phyloP scores from a whole-genome alignment of 2,888 invertebrate species.

The Amiota mariae region DNA sequence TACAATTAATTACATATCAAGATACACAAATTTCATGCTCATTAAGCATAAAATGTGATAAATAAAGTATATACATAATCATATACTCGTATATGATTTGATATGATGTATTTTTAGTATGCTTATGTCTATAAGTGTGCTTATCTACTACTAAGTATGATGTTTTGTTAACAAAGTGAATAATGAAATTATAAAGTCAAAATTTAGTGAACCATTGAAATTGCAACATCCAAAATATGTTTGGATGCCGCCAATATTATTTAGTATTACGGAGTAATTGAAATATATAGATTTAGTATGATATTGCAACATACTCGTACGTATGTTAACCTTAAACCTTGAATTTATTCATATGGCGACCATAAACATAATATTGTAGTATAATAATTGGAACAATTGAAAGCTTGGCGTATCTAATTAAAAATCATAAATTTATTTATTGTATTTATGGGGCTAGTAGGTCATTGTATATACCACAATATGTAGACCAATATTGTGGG shows the following conservation, averaged over 20 bases:
- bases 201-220: too few species aligned
- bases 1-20: constrained; percentile 13
- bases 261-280: background rate
- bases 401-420: background rate
- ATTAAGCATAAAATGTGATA: constrained; percentile 52
- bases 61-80: background rate
- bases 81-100: background rate
- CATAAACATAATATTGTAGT: background rate
- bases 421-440: background rate
- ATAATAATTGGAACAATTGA: background rate
- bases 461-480: too few species aligned
- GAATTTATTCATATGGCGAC: background rate
- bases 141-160: too few species aligned
- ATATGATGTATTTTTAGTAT: too few species aligned
- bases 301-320: too few species aligned
- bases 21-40: constrained; percentile 53
- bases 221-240: background rate
- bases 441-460: too few species aligned
- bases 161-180: too few species aligned
- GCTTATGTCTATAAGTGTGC: too few species aligned
- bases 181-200: too few species aligned
- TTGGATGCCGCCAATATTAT: background rate
- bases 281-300: too few species aligned
- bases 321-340: constrained; percentile 47
- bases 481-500: too few species aligned